Conservation (phyloP, 2,113 vertebrate genomes). For the Brienomyrus brachyistius region DNA sequence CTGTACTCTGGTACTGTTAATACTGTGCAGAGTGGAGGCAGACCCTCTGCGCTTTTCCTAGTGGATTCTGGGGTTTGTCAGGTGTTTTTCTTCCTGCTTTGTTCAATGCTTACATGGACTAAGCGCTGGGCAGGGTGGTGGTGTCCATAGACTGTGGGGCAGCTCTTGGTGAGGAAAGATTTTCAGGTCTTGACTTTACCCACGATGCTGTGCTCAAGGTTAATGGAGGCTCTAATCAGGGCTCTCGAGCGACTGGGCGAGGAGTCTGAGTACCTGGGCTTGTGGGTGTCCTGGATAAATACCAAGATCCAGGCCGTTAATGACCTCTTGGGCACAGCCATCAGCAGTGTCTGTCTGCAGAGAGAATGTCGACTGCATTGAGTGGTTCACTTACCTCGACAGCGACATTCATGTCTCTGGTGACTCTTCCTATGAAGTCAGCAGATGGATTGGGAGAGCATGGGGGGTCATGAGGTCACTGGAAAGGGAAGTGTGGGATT, state of each 20-base stretch:
- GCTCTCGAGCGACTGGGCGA: background rate
- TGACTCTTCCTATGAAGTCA: background rate
- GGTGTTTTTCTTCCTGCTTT: background rate
- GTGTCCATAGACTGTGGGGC: background rate
- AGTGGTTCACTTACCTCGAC: background rate
- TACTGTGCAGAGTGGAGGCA: background rate
- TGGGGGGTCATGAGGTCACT: background rate
- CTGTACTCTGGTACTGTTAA: too few relatives aligned
- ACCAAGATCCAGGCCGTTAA: background rate
- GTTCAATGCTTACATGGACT: background rate
- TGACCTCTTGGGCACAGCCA: background rate
- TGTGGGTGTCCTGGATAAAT: background rate
- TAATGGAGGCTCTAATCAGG: background rate
- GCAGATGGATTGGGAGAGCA: background rate
- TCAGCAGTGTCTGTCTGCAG: background rate
- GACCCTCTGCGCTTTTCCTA: background rate
- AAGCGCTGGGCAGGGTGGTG: background rate
- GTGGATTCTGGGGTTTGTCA: too few relatives aligned
- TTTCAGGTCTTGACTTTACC: background rate
- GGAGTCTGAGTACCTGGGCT: background rate
- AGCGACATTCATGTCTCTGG: background rate
- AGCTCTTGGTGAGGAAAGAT: background rate
- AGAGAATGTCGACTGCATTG: background rate
- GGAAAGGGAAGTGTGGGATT: background rate
- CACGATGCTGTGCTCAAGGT: background rate